phyloP scores from a whole-genome alignment of 2,797 vertebrate species.

The Syncerus caffer region DNA sequence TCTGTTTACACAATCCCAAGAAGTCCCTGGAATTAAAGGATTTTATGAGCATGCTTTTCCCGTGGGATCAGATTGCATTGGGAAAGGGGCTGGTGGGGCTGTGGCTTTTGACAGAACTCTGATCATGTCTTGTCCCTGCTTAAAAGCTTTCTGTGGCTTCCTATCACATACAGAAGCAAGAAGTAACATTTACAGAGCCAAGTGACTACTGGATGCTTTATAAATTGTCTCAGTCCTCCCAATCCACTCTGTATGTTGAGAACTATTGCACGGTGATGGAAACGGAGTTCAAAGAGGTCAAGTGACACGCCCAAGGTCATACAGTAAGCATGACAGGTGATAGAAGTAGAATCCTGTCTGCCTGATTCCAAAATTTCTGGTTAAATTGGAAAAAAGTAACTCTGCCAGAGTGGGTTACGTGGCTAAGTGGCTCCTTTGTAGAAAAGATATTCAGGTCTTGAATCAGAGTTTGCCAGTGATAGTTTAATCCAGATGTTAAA shows the following conservation, averaged over 20 bases:
- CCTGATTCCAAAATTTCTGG: neutral
- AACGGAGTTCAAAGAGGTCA: neutral
- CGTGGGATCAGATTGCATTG: conserved; percentile 17
- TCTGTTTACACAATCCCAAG: conserved; percentile 42
- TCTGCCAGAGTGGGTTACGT: neutral
- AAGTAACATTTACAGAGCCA: neutral
- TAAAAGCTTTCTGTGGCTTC: conserved; percentile 3
- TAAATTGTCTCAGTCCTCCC: neutral
- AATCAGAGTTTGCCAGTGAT: neutral
- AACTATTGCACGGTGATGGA: neutral
- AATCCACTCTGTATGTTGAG: neutral
- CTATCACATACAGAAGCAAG: neutral
- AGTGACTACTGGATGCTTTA: neutral
- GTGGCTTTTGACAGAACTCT: neutral
- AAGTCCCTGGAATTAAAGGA: conserved; percentile 38
- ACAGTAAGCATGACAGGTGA: neutral
- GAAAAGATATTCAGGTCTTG: neutral
- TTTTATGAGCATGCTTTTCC: conserved; percentile 49
- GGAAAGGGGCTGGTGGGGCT: neutral
- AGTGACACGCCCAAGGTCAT: neutral
- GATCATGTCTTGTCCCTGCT: neutral
- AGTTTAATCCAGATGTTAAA: conserved; percentile 1
- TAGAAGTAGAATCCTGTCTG: neutral
- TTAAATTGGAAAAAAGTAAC: neutral
- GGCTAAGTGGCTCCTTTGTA: neutral